Evolutionary conservation across 2,113 vertebrate species (phyloP).

Genomic region (Mellivora capensis): DNA sequence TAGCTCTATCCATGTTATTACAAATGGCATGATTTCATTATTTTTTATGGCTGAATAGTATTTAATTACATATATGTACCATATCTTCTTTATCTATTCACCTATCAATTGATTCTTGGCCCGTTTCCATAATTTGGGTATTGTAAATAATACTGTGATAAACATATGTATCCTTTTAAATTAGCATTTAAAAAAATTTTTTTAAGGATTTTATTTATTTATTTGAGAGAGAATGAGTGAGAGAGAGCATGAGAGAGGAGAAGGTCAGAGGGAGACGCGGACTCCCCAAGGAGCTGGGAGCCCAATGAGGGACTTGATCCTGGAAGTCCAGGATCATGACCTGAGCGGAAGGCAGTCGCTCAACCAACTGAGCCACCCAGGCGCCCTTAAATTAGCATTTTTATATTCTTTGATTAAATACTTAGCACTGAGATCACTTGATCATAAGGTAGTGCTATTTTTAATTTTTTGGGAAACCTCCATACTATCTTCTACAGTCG

Average conservation of each 20-base stretch:
- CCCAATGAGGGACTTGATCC: too few relatives aligned
- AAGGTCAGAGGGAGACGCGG: too few relatives aligned
- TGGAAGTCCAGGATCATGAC: too few relatives aligned
- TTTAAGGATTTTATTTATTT: too few relatives aligned
- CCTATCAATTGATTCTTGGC: background rate
- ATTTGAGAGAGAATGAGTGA: too few relatives aligned
- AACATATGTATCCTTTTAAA: background rate
- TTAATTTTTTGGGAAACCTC: background rate
- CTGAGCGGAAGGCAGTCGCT: too few relatives aligned
- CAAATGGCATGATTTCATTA: background rate
- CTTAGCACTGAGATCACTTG: background rate
- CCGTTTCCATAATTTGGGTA: background rate
- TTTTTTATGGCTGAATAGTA: background rate
- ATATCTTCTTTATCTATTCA: background rate
- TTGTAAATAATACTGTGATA: background rate
- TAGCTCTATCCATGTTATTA: background rate
- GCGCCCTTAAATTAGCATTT: background rate
- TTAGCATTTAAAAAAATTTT: too few relatives aligned
- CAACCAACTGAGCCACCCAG: too few relatives aligned
- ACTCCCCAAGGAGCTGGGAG: too few relatives aligned
- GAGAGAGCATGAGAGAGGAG: too few relatives aligned
- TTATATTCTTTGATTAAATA: background rate
- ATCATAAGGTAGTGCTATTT: background rate
- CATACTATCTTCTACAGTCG: background rate
- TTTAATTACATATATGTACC: background rate